phyloP scores from a whole-genome alignment of 1,140 invertebrate species.

The Drosophila bocqueti region DNA sequence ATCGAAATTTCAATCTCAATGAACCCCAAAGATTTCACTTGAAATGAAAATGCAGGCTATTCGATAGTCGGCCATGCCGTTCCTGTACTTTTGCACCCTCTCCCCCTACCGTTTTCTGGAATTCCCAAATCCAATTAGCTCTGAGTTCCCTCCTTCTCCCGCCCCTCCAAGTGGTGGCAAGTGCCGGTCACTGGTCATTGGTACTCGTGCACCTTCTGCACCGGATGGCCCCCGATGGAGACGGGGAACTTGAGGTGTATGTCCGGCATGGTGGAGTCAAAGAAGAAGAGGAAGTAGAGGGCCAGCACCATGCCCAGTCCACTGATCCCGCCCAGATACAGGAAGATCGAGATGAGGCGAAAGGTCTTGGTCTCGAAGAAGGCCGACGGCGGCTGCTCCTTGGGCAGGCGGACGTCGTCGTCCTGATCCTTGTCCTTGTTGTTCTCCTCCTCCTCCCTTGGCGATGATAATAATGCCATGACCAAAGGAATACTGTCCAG shows the following conservation, averaged over 20 bases:
- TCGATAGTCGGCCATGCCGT: neutral
- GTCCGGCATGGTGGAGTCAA: constrained; percentile 80
- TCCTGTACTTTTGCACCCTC: neutral
- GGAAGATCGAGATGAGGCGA: constrained; percentile 67
- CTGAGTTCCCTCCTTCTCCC: neutral
- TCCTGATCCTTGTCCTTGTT: constrained; percentile 10
- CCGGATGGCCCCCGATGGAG: constrained; percentile 75
- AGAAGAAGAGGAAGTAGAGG: constrained; percentile 76
- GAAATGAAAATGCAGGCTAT: neutral
- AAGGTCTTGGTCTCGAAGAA: constrained; percentile 80
- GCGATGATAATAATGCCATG: constrained; percentile 21
- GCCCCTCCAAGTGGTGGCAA: neutral
- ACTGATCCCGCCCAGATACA: constrained; percentile 80
- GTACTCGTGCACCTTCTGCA: constrained; percentile 79
- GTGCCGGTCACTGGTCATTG: constrained; percentile 38
- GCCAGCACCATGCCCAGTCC: constrained; percentile 74
- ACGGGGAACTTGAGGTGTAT: constrained; percentile 80
- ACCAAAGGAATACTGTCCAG: neutral
- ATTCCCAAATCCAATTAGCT: constrained; percentile 62
- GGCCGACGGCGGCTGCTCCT: constrained; percentile 53
- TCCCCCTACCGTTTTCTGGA: constrained; percentile 3
- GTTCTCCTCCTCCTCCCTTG: constrained; percentile 3
- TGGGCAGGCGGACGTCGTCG: constrained; percentile 58
- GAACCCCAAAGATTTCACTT: neutral
- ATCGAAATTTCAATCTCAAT: neutral